Evolutionary conservation across 2,888 invertebrate species (phyloP).

Genomic region (Maniola hyperantus): DNA sequence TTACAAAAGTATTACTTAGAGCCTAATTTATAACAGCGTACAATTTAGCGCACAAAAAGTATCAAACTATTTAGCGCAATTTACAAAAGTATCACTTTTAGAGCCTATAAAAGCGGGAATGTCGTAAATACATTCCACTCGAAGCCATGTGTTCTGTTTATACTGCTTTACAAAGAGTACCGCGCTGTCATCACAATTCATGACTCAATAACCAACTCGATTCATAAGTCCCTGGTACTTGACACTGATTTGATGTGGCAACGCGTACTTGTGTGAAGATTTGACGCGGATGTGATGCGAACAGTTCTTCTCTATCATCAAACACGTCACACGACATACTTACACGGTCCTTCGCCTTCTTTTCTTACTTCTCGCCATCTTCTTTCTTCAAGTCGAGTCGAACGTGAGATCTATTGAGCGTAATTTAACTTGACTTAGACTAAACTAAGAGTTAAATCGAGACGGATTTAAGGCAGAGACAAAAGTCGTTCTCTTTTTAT

Average conservation of each 20-base stretch:
- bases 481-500: too few relatives aligned
- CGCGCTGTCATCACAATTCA: not conserved
- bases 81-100: not conserved
- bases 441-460: too few relatives aligned
- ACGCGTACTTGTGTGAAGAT: not conserved
- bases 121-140: slow-evolving; percentile 2
- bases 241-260: not conserved
- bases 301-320: too few relatives aligned
- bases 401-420: too few relatives aligned
- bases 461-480: too few relatives aligned
- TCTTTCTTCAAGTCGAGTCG: too few relatives aligned
- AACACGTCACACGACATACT: too few relatives aligned
- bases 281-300: too few relatives aligned
- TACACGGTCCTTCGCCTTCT: too few relatives aligned
- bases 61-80: not conserved
- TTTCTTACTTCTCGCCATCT: too few relatives aligned
- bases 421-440: too few relatives aligned
- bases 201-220: not conserved
- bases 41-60: not conserved
- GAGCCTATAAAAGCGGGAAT: not conserved
- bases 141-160: slow-evolving; percentile 9
- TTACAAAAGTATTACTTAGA: too few relatives aligned
- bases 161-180: not conserved
- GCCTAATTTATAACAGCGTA: not conserved
- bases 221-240: slow-evolving; percentile 14